Evolutionary conservation across 2,113 vertebrate species (phyloP).

Genomic region (Python bivittatus): DNA sequence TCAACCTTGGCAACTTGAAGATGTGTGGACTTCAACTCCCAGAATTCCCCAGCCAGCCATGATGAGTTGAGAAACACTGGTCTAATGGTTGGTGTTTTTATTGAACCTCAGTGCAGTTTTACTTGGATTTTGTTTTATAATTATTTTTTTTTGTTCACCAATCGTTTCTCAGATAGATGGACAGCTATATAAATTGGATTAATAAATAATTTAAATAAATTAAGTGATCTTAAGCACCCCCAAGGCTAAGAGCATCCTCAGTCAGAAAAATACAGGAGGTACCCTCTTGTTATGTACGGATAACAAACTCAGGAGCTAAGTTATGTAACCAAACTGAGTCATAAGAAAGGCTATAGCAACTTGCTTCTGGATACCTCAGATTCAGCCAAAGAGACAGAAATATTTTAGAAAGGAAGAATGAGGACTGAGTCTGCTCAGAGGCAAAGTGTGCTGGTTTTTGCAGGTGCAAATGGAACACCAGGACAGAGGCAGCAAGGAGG

Average conservation of each 20-base stretch:
- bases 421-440: not conserved
- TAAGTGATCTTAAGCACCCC: not conserved
- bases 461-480: not conserved
- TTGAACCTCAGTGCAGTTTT: not conserved
- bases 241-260: no score
- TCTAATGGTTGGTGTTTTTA: not conserved
- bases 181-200: not conserved
- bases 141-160: not conserved
- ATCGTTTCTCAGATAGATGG: not conserved
- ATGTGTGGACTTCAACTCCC: no score
- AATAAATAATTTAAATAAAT: not conserved
- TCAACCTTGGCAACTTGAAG: no score
- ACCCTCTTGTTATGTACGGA: not conserved
- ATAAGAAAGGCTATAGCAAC: not conserved
- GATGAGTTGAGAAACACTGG: no score
- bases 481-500: not conserved
- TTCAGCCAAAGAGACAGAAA: not conserved
- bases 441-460: not conserved
- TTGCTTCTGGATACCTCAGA: not conserved
- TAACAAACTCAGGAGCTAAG: not conserved
- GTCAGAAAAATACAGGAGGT: not conserved
- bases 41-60: no score
- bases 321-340: not conserved
- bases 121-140: not conserved
- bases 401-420: not conserved